phyloP scores from a whole-genome alignment of 1,140 invertebrate species.

The Drosophila pectinifera region DNA sequence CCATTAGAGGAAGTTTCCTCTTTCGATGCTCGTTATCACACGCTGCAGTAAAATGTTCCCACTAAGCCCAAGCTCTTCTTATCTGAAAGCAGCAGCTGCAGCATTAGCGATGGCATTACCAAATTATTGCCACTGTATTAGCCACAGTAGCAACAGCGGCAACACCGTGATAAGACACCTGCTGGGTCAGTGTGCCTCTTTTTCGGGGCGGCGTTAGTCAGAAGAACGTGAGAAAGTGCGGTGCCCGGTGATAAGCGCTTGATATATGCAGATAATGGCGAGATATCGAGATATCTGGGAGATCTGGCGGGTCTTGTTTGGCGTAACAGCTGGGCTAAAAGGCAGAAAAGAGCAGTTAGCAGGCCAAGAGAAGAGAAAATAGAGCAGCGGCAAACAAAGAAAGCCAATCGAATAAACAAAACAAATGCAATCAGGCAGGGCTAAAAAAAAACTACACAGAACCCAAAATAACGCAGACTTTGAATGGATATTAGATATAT shows the following conservation, averaged over 20 bases:
- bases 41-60: conserved; percentile 27
- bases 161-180: conserved; percentile 63
- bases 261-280: conserved; percentile 30
- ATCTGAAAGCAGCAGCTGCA: conserved; percentile 40
- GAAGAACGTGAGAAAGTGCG: conserved; percentile 74
- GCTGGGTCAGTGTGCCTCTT: conserved; percentile 32
- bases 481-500: neutral
- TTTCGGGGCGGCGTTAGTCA: conserved; percentile 57
- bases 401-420: conserved; percentile 78
- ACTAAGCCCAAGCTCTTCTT: conserved; percentile 24
- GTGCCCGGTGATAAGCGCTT: conserved; percentile 52
- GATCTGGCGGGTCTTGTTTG: conserved; percentile 28
- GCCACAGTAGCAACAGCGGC: conserved; percentile 19
- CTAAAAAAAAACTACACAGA: conserved; percentile 38
- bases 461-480: neutral
- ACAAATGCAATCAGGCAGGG: conserved; percentile 60
- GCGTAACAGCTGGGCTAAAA: conserved; percentile 67
- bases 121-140: conserved; percentile 8
- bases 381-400: conserved; percentile 72
- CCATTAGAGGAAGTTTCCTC: conserved; percentile 3
- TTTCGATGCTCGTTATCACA: conserved; percentile 1
- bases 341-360: conserved; percentile 41
- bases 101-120: conserved; percentile 22
- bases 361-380: conserved; percentile 33
- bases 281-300: conserved; percentile 20